Base-by-base conservation (phyloP, 1,140 invertebrate species). In the Orussus abietinus region DNA sequence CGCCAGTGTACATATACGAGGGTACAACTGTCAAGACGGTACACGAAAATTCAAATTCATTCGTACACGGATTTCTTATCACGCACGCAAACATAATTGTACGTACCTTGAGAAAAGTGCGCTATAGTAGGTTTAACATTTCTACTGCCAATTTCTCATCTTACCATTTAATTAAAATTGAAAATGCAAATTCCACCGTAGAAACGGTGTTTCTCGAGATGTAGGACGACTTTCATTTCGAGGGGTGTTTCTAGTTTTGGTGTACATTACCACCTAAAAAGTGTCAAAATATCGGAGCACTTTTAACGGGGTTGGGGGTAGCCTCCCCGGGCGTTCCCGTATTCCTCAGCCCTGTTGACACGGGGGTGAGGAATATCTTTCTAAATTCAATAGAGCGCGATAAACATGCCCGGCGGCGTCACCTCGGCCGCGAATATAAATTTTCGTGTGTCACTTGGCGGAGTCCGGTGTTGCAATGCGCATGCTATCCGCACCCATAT, bases 401-500 rank as follows among this genome's bases (percentile, higher is more conserved):
- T 18, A 15, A 35, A 35, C 15, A 13, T 18, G 15, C 5, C 3
- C 32, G 17, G 13, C 25, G 38, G 28, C 25, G 6, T 7, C 12
- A 3, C 18, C n/a, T 3, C n/a, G 17, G 12, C 15, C 29, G 38
- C 14, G 39, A 36, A 29, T 52, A 57, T 53, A 58, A 58, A 60
- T 59, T n/a, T 58, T 55, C 42, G 42, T 49, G 49, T 52, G 50
- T 39, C 51, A 49, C 47, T 56, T 57, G 26, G 52, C 45, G 15
- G 61, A 55, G 49, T 55, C 47, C 45, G 41, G 43, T 38, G 42
- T 57, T 49, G 60, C 51, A 62, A 54, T 52, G 62, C 61, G 64
- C 62, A 66, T 65, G 57, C 62, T 53, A 43, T 51, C 56, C 51
- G 54, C 54, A 44, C 51, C 53, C 61, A 61, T 67, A 66, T 66